Base-by-base conservation (phyloP, 1,140 invertebrate species). In the Tetraneura akinire region DNA sequence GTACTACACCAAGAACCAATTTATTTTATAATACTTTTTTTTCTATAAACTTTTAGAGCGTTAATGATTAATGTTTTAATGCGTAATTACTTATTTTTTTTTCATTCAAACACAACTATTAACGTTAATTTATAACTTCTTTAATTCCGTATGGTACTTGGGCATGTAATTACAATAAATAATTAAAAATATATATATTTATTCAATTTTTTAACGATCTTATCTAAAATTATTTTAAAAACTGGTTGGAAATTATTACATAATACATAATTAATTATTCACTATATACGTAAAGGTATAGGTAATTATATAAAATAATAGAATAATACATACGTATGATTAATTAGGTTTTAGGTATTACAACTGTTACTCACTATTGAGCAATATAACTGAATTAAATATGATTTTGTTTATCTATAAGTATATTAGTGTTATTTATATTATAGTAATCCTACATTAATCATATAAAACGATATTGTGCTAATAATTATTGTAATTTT, bases 111-210 rank as follows among this genome's bases (percentile, higher is more conserved):
- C 32, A 13, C 11, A 16, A 42, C 21, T 37, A 21, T 66, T 42
- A 53, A 11, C 3, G 62, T 64, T 64, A 42, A 64, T 37, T 37
- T 8, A 37, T 37, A 37, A n/a, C n/a, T 37, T 37, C 32, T 37
- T 3, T 37, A 37, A 37, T 37, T 37, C 32, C 8, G 32, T 37
- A 37, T 37, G 32, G 8, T 37, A 4, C 32, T 8, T 4, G 8
- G 32, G 32, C 32, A 66, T 66, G 1, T 8, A 62, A 18, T 18
- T 29, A 62, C 18, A 60, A 29, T 5, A 8, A 18, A 62, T 66
- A 21, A 66, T 45, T 16, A 64, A 64, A n/a, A n/a, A 21, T 64
- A n/a, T n/a, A 16, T 60, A 60, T 29, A 60, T 62, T 62, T 23
- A 10, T 16, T 11, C 11, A 42, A 14, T 21, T 42, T 64, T 64